Percentiles rank a stretch among this genome's conserved stretches.
Evolutionary conservation across 2,888 invertebrate species (phyloP).

Genomic region (Temnothorax ravouxi): DNA sequence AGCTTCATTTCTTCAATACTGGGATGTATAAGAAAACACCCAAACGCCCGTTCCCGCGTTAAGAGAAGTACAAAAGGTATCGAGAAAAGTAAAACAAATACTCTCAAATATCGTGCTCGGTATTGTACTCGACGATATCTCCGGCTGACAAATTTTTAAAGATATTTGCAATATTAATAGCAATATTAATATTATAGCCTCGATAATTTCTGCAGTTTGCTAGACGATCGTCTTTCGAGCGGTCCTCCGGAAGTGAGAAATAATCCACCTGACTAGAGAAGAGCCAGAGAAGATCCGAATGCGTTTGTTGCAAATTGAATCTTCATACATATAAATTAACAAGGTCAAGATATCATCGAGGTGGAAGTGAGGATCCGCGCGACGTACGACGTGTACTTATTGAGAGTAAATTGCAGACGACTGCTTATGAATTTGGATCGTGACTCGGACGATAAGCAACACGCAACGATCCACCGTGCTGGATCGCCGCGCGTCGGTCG

Average conservation of each 20-base stretch:
- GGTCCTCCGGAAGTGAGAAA: neutral
- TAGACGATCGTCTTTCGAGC: neutral
- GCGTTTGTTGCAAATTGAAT: slow-evolving; percentile 16
- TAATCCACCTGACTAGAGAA: neutral
- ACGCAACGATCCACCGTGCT: slow-evolving; percentile 50
- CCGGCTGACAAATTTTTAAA: neutral
- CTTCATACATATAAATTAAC: slow-evolving; percentile 31
- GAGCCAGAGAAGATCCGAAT: neutral
- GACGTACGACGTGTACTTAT: slow-evolving; percentile 22
- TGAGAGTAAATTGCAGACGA: slow-evolving; percentile 47
- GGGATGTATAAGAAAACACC: too few species aligned
- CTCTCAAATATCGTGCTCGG: slow-evolving; percentile 1
- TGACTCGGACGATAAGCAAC: slow-evolving; percentile 61
- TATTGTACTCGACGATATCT: neutral
- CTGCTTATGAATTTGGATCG: slow-evolving; percentile 61
- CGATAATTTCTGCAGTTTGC: neutral
- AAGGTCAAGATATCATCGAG: neutral
- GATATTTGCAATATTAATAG: neutral
- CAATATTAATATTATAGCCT: neutral
- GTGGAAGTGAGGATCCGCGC: neutral
- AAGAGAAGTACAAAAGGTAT: neutral
- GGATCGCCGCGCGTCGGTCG: slow-evolving; percentile 30
- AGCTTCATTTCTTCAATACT: too few species aligned
- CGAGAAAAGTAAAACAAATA: neutral
- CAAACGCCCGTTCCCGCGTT: neutral